Percentiles rank a stretch among this genome's conserved stretches.
phyloP scores from a whole-genome alignment of 1,140 invertebrate genomes.

The Scaptomyza hsui region DNA sequence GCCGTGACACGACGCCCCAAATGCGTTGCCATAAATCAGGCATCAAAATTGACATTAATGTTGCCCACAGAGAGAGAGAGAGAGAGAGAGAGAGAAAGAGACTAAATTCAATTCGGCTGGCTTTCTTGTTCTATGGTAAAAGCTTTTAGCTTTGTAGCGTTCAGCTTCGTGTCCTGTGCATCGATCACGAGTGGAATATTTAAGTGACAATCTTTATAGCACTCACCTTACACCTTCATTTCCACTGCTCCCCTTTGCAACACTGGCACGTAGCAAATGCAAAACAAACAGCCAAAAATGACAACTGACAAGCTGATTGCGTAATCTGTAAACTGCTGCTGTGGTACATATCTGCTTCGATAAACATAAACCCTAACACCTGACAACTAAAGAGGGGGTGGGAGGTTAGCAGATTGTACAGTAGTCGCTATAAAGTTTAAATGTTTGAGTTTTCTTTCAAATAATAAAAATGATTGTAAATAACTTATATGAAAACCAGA shows the following conservation, averaged over 20 bases:
- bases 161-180: conserved; percentile 50
- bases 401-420: no score
- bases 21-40: conserved; percentile 77
- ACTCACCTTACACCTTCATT: neutral
- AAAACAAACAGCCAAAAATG: conserved; percentile 42
- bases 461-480: no score
- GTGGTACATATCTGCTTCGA: neutral
- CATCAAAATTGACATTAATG: conserved; percentile 82
- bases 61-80: conserved; percentile 47
- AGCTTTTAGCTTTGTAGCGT: neutral
- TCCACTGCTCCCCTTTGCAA: neutral
- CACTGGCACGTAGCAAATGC: conserved; percentile 31
- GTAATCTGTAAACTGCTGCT: conserved; percentile 30
- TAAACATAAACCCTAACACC: conserved; percentile 14
- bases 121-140: conserved; percentile 1
- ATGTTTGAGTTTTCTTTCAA: no score
- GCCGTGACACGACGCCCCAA: conserved; percentile 31
- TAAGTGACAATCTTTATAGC: conserved; percentile 63
- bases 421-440: no score
- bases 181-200: conserved; percentile 74
- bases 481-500: no score
- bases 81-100: neutral
- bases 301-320: conserved; percentile 36
- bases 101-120: conserved; percentile 58
- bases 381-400: neutral